Conservation (phyloP, 2,113 vertebrate genomes). For the Bos javanicus region DNA sequence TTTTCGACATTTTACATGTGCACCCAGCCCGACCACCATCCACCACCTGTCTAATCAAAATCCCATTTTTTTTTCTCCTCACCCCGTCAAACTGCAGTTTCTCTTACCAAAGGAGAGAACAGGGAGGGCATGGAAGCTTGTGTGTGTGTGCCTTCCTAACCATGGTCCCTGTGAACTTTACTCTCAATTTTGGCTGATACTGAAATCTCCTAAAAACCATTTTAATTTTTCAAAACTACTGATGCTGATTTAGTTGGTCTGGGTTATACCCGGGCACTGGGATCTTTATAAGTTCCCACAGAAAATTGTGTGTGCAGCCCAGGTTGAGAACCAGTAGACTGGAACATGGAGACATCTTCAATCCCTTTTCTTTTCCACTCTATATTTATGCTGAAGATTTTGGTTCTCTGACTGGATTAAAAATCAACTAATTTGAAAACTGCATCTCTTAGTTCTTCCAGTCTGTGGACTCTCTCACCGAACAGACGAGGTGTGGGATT, state of each 20-base stretch:
- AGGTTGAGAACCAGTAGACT: not conserved
- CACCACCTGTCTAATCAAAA: not conserved
- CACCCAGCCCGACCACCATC: not conserved
- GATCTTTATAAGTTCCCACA: not conserved
- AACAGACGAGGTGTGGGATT: not conserved
- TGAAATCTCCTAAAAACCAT: not conserved
- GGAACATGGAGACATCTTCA: not conserved
- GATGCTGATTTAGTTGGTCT: not conserved
- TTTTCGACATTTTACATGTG: not conserved
- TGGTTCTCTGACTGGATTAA: not conserved
- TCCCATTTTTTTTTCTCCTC: not conserved
- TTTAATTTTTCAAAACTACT: not conserved
- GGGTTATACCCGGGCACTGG: not conserved
- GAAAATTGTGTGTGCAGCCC: not conserved
- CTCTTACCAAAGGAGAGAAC: not conserved
- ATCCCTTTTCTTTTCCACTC: not conserved
- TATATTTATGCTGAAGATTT: not conserved
- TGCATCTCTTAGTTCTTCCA: not conserved
- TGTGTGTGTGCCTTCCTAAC: not conserved
- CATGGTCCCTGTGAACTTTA: not conserved
- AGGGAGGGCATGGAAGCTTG: not conserved
- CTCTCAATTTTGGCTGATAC: not conserved
- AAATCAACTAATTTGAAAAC: not conserved
- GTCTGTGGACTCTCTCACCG: not conserved
- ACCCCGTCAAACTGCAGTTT: not conserved